These are phyloP conservation scores for Cercopithecus mitis DNA, from an alignment of 2,797 vertebrate genomes.

Conservation along the genomic window DNA sequence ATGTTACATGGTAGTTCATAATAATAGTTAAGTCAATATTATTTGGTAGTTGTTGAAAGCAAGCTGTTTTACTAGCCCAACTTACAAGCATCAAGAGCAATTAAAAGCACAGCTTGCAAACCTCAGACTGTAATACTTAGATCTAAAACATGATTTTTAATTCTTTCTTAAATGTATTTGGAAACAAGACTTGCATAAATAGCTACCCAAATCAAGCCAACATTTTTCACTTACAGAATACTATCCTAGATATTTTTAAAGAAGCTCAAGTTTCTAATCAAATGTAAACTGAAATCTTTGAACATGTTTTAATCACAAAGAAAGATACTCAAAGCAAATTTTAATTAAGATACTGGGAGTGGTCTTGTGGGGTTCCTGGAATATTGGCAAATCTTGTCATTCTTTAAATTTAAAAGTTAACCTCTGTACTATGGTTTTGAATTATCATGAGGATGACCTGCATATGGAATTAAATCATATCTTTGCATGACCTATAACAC, in stretches of 20 bases:
- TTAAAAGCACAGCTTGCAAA: background rate
- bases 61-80: constrained; percentile 27
- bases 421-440: background rate
- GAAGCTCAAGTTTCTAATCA: background rate
- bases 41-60: background rate
- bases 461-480: background rate
- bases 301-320: constrained; percentile 23
- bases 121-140: background rate
- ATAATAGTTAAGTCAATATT: background rate
- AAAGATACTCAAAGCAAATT: background rate
- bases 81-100: background rate
- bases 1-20: background rate
- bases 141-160: background rate
- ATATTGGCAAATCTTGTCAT: background rate
- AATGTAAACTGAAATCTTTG: constrained; percentile 28
- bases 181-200: constrained; percentile 51
- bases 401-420: constrained; percentile 44
- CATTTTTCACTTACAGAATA: background rate
- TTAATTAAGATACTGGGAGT: constrained; percentile 38
- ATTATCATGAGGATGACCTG: constrained; percentile 21
- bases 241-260: background rate
- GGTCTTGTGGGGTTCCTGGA: background rate
- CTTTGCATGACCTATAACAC: background rate
- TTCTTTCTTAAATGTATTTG: constrained; percentile 26
- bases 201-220: constrained; percentile 24